Evolutionary conservation across 2,797 vertebrate genomes (phyloP), one percentile per base, ranked within the genome.

Genomic region (Cryptoblepharus egeriae): DNA sequence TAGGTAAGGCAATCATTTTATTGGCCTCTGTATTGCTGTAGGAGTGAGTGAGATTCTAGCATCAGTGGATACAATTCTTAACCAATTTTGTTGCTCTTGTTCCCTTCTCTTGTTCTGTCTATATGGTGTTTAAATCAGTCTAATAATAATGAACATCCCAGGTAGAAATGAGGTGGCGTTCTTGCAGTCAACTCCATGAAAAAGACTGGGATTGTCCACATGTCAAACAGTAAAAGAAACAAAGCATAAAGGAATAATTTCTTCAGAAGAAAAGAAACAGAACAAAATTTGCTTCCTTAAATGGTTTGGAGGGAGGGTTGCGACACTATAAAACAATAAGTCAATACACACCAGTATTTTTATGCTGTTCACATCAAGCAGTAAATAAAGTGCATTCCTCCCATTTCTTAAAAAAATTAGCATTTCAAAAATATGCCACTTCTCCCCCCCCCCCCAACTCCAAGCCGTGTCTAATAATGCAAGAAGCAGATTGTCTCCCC

Each of bases 381-480:
- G 92, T 93, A 92, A 94, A 92, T 93, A 93, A 93, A 91, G 92
- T 92, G 91, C 89, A 93, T 90, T 89, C 85, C 82, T 92, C 91
- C 86, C 89, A 88, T 90, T 91, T 86, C 89, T 87, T 93, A 90
- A 88, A 90, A n/a, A 92, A 90, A 93, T 94, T 91, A 93, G 89
- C 93, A 94, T 94, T 93, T 93, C 92, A 94, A 93, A 95, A 95
- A 94, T 94, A 91, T 91, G 92, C 88, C 86, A 89, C 92, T 92
- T 93, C 91, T 89, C 90, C 91, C 88, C 91, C 89, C 90, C 91
- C 89, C 89, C 90, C 90, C 88, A 95, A 95, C 93, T 92, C 93
- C 83, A 93, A 94, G 92, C 81, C 92, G 87, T 94, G 93, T 95
- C 95, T 95, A 94, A 94, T 95, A 95, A 96, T 90, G 90, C 90